Evolutionary conservation across 2,888 invertebrate species (phyloP).

Genomic region (Tetragonisca angustula): DNA sequence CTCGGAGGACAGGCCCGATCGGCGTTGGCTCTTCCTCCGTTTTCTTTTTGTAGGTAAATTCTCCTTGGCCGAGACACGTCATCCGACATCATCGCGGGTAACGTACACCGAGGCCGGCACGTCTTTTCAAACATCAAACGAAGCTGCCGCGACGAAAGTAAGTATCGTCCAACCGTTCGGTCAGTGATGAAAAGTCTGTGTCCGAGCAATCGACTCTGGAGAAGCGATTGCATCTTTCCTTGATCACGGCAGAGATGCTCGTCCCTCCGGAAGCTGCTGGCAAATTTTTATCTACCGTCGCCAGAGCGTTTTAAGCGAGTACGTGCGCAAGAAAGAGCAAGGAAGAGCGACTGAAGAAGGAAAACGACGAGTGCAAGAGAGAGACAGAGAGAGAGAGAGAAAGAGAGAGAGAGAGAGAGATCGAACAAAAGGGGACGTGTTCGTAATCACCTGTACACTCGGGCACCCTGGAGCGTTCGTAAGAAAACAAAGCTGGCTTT

Average conservation of each 20-base stretch:
- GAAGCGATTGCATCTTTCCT: not conserved
- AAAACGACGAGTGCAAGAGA: not conserved
- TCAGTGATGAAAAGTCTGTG: slow-evolving; percentile 35
- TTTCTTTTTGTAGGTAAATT: slow-evolving; percentile 30
- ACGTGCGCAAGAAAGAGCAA: not conserved
- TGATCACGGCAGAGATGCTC: not conserved
- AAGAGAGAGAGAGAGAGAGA: not conserved
- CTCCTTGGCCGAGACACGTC: slow-evolving; percentile 16
- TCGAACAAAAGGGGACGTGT: slow-evolving; percentile 57
- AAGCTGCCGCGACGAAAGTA: slow-evolving; percentile 5
- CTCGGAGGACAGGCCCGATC: slow-evolving; percentile 28
- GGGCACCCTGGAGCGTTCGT: slow-evolving; percentile 48
- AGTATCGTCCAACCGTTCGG: slow-evolving; percentile 18
- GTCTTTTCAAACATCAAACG: slow-evolving; percentile 29
- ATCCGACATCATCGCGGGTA: slow-evolving; percentile 37
- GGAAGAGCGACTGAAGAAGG: not conserved
- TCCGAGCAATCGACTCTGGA: not conserved
- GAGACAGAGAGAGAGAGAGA: not conserved
- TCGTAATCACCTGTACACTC: slow-evolving; percentile 67
- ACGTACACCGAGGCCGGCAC: slow-evolving; percentile 36
- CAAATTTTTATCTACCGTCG: slow-evolving; percentile 8
- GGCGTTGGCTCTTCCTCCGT: slow-evolving; percentile 35
- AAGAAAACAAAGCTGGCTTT: slow-evolving; percentile 65
- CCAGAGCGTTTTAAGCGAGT: not conserved
- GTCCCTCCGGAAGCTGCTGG: slow-evolving; percentile 17